Conservation (phyloP, 2,113 vertebrate genomes). For the Ciconia maguari region DNA sequence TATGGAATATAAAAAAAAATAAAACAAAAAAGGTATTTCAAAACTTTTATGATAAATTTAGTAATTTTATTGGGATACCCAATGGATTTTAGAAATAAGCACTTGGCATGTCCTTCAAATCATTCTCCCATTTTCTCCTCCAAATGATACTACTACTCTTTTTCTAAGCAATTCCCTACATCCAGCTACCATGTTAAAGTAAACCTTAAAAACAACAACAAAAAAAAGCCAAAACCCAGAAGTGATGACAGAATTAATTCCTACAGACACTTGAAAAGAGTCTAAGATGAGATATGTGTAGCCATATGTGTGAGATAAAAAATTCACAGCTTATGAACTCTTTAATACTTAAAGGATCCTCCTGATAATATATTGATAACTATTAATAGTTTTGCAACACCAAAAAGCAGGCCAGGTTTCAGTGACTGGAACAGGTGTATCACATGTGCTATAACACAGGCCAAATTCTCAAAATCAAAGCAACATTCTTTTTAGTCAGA, state of each 20-base stretch:
- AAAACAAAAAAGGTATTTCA: slow-evolving; percentile 67
- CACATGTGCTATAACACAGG: background rate
- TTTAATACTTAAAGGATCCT: background rate
- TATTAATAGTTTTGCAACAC: background rate
- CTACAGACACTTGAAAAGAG: background rate
- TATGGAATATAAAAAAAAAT: slow-evolving; percentile 69
- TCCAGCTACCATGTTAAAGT: background rate
- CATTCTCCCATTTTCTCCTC: background rate
- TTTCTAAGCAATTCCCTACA: background rate
- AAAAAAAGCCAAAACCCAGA: too few species aligned
- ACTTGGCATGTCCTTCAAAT: background rate
- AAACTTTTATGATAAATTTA: slow-evolving; percentile 58
- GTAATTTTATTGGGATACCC: slow-evolving; percentile 41
- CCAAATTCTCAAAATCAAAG: background rate
- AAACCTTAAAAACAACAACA: background rate
- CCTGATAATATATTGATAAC: background rate
- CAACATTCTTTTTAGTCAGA: background rate
- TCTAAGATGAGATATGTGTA: background rate
- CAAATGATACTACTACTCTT: background rate
- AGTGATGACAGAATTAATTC: background rate
- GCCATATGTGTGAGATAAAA: background rate
- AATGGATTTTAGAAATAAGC: slow-evolving; percentile 17
- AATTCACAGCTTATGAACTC: background rate
- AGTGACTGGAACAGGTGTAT: background rate
- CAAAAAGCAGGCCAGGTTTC: background rate